Conservation (phyloP, 2,113 vertebrate species). For the Panthera uncia region DNA sequence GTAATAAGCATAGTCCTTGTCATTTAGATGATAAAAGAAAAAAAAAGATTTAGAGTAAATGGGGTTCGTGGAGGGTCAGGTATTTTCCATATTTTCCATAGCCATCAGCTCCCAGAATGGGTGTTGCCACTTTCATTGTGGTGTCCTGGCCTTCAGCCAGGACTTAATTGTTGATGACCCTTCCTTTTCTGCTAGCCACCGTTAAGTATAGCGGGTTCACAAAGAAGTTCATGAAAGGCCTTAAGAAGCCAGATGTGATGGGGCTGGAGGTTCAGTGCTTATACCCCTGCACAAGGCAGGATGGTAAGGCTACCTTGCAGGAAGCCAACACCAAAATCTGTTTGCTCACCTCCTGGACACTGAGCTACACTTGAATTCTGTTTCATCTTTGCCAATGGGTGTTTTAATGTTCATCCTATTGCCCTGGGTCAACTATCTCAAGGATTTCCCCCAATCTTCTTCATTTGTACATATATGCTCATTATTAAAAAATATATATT, state of each 20-base stretch:
- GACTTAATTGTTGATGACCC: slow-evolving; percentile 30
- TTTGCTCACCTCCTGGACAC: neutral
- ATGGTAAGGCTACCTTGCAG: neutral
- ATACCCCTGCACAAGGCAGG: neutral
- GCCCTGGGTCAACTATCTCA: neutral
- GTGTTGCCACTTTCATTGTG: slow-evolving; percentile 53
- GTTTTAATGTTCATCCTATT: neutral
- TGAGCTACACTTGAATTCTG: neutral
- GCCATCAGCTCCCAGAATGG: neutral
- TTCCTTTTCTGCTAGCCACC: slow-evolving; percentile 19
- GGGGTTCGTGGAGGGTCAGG: neutral
- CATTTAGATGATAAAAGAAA: neutral
- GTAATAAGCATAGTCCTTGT: neutral
- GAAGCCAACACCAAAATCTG: neutral
- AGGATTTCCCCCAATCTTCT: neutral
- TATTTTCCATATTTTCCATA: slow-evolving; percentile 67
- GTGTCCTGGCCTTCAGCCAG: slow-evolving; percentile 43
- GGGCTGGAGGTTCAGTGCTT: neutral
- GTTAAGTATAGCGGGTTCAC: neutral
- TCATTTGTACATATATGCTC: neutral
- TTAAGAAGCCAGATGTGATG: neutral
- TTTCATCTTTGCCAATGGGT: neutral
- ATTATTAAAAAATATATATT: neutral
- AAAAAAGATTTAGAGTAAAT: slow-evolving; percentile 13
- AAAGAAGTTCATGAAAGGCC: neutral